Evolutionary conservation across 64 coral and sea anemone genomes (phyloP).

Genomic region (Hydrozoanthus tunicans): DNA sequence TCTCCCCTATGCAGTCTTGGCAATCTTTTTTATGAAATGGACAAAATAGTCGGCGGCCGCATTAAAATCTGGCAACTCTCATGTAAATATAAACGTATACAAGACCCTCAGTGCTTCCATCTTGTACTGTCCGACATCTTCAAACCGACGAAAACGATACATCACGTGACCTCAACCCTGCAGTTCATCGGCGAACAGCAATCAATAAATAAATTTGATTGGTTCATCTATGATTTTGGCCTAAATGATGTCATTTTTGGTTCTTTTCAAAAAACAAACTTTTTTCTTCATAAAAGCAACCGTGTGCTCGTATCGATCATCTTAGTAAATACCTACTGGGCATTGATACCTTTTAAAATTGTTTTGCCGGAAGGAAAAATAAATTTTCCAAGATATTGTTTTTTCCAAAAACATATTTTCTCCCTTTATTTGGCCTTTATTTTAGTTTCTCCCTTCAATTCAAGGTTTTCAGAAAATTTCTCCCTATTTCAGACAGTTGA

Average conservation of each 20-base stretch:
- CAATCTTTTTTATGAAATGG: not conserved
- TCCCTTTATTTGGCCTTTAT: no score
- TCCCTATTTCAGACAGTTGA: no score
- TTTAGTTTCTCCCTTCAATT: no score
- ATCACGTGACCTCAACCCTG: slow-evolving; percentile 49
- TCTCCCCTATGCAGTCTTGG: slow-evolving; percentile 12
- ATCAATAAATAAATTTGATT: slow-evolving; percentile 37
- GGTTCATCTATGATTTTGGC: not conserved
- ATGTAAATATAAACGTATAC: slow-evolving; percentile 51
- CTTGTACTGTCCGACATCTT: slow-evolving; percentile 41
- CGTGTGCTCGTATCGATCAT: not conserved
- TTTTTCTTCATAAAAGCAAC: not conserved
- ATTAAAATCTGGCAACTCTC: slow-evolving; percentile 49
- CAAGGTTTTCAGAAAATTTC: no score
- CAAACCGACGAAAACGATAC: slow-evolving; percentile 13
- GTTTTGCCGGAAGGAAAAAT: not conserved
- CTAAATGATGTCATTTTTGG: slow-evolving; percentile 45
- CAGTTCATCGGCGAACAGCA: not conserved
- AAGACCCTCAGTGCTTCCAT: slow-evolving; percentile 14
- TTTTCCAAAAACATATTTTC: no score
- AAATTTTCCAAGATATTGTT: not conserved
- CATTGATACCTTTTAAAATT: not conserved
- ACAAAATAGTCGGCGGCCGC: slow-evolving; percentile 1
- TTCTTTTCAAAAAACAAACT: not conserved
- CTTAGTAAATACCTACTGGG: not conserved